Evolutionary conservation across 2,888 invertebrate species (phyloP).

Genomic region (Alsophila aescularia): DNA sequence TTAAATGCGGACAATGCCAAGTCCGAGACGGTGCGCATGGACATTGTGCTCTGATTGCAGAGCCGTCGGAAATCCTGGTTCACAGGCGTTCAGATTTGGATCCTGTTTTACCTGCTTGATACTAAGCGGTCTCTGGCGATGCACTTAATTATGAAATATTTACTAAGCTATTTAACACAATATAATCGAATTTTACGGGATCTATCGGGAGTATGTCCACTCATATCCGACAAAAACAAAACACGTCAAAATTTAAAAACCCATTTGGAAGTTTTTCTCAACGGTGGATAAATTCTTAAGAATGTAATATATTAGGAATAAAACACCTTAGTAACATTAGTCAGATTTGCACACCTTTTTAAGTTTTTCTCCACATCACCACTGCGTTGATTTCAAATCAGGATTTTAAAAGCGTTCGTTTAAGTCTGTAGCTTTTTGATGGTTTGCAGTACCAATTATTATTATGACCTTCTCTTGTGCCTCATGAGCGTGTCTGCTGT

Average conservation of each 20-base stretch:
- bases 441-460: conserved; percentile 57
- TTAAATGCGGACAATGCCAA: conserved; percentile 57
- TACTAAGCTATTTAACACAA: too few relatives aligned
- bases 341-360: neutral
- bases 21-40: conserved; percentile 51
- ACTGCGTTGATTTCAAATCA: conserved; percentile 30
- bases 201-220: too few relatives aligned
- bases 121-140: too few relatives aligned
- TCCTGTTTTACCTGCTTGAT: too few relatives aligned
- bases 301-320: neutral
- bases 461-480: conserved; percentile 71
- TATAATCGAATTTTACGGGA: too few relatives aligned
- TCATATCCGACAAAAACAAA: too few relatives aligned
- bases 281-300: conserved; percentile 6
- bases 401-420: conserved; percentile 21
- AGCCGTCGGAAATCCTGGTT: conserved; percentile 74
- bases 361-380: neutral
- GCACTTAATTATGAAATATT: too few relatives aligned
- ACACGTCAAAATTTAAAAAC: too few relatives aligned
- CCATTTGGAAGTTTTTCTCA: too few relatives aligned
- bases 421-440: conserved; percentile 35
- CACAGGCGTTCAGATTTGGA: conserved; percentile 47
- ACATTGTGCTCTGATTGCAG: conserved; percentile 56
- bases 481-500: conserved; percentile 72
- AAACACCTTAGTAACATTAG: neutral